Conservation (phyloP, 64 coral and sea anemone species). For the Stichodactyla helianthus region DNA sequence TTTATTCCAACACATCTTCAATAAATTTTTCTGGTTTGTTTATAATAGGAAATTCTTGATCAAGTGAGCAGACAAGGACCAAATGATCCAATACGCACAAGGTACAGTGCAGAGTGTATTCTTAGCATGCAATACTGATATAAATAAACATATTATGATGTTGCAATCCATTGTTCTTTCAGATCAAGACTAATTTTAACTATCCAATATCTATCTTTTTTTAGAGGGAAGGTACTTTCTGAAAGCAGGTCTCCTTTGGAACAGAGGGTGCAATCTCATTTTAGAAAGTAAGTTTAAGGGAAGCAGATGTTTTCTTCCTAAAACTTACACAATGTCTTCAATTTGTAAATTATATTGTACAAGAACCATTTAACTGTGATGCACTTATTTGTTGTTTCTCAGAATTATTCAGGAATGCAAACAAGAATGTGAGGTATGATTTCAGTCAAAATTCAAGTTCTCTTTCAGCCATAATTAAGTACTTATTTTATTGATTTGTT, state of each 20-base stretch:
- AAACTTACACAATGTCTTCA: background rate
- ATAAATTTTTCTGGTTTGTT: background rate
- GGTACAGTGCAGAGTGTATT: constrained; percentile 17
- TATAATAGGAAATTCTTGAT: constrained; percentile 72
- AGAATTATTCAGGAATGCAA: constrained; percentile 60
- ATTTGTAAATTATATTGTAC: background rate
- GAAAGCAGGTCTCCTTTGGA: constrained; percentile 20
- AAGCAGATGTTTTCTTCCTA: too few species aligned
- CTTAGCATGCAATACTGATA: too few species aligned
- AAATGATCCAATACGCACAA: constrained; percentile 78
- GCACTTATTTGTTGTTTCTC: background rate
- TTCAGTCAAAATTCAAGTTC: background rate
- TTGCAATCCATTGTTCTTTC: background rate
- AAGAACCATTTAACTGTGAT: too few species aligned
- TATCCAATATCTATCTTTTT: background rate
- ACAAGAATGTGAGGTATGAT: constrained; percentile 67
- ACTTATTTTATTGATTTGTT: background rate
- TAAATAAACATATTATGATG: too few species aligned
- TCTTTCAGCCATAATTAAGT: background rate
- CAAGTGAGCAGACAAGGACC: constrained; percentile 79
- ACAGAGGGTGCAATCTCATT: constrained; percentile 17
- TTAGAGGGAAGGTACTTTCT: constrained; percentile 17
- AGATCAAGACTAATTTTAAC: background rate
- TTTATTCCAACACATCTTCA: background rate
- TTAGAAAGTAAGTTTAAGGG: constrained; percentile 14